Percentiles rank a stretch among this genome's conserved stretches.
These are phyloP conservation scores for Cynopterus brachyotis DNA, from an alignment of 2,113 vertebrate species.

Conservation along the genomic window DNA sequence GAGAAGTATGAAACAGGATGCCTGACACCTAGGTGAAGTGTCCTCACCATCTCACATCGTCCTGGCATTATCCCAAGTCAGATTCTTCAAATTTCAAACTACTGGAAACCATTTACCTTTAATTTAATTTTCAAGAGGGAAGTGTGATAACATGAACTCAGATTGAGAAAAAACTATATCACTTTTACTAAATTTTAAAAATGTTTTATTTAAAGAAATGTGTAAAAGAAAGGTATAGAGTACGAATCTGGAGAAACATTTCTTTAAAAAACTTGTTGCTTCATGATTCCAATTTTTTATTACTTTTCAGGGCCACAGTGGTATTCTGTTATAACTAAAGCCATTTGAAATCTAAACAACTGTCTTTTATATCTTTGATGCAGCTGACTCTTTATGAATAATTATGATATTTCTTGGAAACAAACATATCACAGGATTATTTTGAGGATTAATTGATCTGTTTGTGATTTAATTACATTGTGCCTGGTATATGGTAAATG, in stretches of 20 bases:
- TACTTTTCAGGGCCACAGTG: not conserved
- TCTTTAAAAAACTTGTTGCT: conserved; percentile 16
- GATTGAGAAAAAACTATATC: not conserved
- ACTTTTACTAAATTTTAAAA: not conserved
- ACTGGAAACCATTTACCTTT: not conserved
- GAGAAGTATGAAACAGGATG: not conserved
- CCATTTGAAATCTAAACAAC: conserved; percentile 11
- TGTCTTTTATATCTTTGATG: not conserved
- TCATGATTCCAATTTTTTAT: not conserved
- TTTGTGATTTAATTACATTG: conserved; percentile 13
- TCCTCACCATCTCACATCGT: not conserved
- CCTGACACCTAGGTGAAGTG: not conserved
- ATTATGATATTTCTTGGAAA: conserved; percentile 26
- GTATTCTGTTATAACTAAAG: not conserved
- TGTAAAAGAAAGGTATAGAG: not conserved
- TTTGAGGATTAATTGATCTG: not conserved
- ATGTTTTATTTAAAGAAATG: not conserved
- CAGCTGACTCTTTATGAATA: not conserved
- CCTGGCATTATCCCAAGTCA: not conserved
- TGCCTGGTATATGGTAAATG: not conserved
- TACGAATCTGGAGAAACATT: not conserved
- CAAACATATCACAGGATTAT: not conserved
- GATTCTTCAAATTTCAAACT: not conserved
- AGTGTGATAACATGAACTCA: not conserved
- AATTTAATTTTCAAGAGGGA: not conserved